Evolutionary conservation across 2,797 vertebrate species (phyloP), one percentile per base, ranked within the genome.

Genomic region (Mergus octosetaceus): DNA sequence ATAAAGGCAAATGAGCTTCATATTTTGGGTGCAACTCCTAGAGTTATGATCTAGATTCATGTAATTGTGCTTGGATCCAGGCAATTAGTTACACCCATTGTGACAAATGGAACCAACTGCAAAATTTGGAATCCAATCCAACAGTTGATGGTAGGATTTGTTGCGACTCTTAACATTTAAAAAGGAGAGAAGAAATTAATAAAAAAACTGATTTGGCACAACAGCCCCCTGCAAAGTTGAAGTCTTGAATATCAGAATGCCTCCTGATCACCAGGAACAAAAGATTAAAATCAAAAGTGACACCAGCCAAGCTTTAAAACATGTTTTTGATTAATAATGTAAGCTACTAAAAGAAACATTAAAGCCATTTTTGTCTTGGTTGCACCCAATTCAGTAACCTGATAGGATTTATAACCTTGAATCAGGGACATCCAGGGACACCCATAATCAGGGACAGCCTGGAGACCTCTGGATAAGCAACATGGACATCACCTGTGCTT

Each of bases 21-120:
- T 49, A 12, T 13, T 93, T 87, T 6, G 1, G 69, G 61, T 85
- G 88, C 27, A 70, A 45, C 0, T 2, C 54, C 54, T 65, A 80
- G 78, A 81, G 85, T 92, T 90, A 91, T 49, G 12, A 86, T 92
- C 88, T 83, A 87, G 86, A 94, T 60, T 93, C 6, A 83, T 83
- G 61, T 90, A 93, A 90, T 74, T 95, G 58, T 72, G 56, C 72
- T 96, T 92, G 68, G 69, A 95, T 64, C 45, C 76, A 81, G 69
- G 61, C 9, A 92, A 90, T 90, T 93, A 94, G 54, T 92, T 89
- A 75, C 88, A 95, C 58, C 54, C 88, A 62, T 56, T 75, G n/a
- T 61, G 90, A 89, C 53, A 96, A 95, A 70, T 54, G 39, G 71
- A 95, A 94, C 79, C 82, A 94, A 94, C 74, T 94, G 90, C 80